Evolutionary conservation across 2,113 vertebrate genomes (phyloP).

Genomic region (Apeltes quadracus): DNA sequence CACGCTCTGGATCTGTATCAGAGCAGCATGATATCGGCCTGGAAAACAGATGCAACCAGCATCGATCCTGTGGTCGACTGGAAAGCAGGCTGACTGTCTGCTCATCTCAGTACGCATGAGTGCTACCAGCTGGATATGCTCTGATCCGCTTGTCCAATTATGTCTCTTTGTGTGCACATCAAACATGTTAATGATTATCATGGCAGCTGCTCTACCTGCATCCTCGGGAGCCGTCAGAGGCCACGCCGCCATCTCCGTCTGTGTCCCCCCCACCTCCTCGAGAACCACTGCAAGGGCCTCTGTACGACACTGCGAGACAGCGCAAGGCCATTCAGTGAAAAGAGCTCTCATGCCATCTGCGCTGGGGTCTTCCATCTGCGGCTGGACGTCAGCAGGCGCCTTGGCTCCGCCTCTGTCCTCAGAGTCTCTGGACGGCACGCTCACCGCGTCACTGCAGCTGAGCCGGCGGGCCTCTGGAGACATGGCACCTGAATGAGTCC

Average conservation of each 20-base stretch:
- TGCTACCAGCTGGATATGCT: neutral
- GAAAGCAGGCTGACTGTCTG: neutral
- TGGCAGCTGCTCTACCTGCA: slow-evolving; percentile 34
- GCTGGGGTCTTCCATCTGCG: slow-evolving; percentile 9
- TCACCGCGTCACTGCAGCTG: neutral
- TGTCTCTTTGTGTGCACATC: neutral
- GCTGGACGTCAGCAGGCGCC: slow-evolving; percentile 16
- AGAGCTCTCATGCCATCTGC: slow-evolving; percentile 34
- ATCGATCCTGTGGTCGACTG: neutral
- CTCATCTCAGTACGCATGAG: neutral
- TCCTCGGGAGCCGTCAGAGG: slow-evolving; percentile 74
- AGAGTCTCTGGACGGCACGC: neutral
- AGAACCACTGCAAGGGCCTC: slow-evolving; percentile 62
- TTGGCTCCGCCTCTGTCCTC: slow-evolving; percentile 12
- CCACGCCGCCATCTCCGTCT: slow-evolving; percentile 75
- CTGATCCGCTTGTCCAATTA: neutral
- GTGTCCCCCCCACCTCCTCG: slow-evolving; percentile 76
- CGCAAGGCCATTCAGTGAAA: neutral
- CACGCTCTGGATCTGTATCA: slow-evolving; percentile 41
- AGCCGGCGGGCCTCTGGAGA: slow-evolving; percentile 6
- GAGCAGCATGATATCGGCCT: slow-evolving; percentile 46
- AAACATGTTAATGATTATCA: neutral
- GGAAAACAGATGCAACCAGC: neutral
- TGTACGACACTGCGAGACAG: slow-evolving; percentile 30
- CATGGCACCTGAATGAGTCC: slow-evolving; percentile 31